Base-by-base conservation (phyloP, 1,140 invertebrate species). In the Sminthurides bifidus region DNA sequence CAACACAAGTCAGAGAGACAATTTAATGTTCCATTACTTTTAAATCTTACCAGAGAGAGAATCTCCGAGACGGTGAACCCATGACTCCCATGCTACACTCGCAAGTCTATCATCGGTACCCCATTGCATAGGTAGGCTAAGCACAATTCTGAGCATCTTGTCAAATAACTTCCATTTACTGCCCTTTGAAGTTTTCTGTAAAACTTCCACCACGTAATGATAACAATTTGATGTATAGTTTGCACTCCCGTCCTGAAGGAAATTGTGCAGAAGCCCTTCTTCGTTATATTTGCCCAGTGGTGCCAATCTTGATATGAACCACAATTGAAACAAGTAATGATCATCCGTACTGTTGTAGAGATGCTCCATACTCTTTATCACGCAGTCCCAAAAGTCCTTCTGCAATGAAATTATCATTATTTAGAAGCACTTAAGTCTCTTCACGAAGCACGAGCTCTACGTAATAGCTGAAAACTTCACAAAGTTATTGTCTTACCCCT, bases 371-470 rank as follows among this genome's bases (percentile, higher is more conserved):
- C 24, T 12, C 12, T 14, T 6, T 6, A 27, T 48, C 6, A 48
- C 6, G 44, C 26, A 10, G 24, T 48, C 44, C 44, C 44, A 48
- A 30, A 48, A 48, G 6, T 48, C 44, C 19, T 48, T 48, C 44
- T 48, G 24, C 24, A 26, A 4, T 5, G n/a, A n/a, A n/a, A n/a
- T n/a, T n/a, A n/a, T n/a, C n/a, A n/a, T n/a, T n/a, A n/a, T n/a
- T n/a, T n/a, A n/a, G n/a, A n/a, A n/a, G n/a, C n/a, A n/a, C n/a
- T n/a, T n/a, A n/a, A n/a, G n/a, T n/a, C n/a, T n/a, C n/a, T n/a
- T n/a, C 24, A 26, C 12, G 30, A 24, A 30, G n/a, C 33, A 35
- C n/a, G n/a, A 35, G n/a, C n/a, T 35, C n/a, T 35, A 10, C 33
- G 8, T 10, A 35, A 35, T 10, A 35, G n/a, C n/a, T 35, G 33